Conservation (phyloP, 2,113 vertebrate genomes). For the Spizaetus ornatus region DNA sequence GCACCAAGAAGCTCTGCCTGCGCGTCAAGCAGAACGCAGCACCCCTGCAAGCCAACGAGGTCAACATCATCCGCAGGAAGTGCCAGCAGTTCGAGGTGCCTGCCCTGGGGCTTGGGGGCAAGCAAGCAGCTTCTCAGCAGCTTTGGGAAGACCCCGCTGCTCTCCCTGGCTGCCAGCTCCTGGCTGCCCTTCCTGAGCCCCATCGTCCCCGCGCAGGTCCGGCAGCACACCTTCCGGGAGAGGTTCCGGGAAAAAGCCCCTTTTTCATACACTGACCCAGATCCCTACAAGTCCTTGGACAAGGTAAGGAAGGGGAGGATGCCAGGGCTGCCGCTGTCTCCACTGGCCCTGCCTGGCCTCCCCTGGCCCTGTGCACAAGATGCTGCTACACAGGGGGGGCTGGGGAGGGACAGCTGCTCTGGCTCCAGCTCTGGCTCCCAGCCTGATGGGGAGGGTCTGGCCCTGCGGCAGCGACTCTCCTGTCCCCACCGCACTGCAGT, state of each 20-base stretch:
- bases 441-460: not conserved
- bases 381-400: too few species aligned
- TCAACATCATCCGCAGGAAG: slow-evolving; percentile 59
- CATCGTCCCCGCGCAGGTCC: not conserved
- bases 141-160: rapidly evolving
- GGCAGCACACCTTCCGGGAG: slow-evolving; percentile 69
- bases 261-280: slow-evolving; percentile 44
- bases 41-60: slow-evolving; percentile 72
- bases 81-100: slow-evolving; percentile 76
- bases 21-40: slow-evolving; percentile 64
- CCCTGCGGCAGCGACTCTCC: not conserved
- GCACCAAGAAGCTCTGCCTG: slow-evolving; percentile 73
- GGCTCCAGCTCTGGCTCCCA: not conserved
- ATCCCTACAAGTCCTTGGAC: slow-evolving; percentile 66
- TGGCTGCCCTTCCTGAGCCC: not conserved
- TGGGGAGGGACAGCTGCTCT: not conserved
- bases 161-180: rapidly evolving
- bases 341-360: rapidly evolving
- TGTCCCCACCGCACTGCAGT: rapidly evolving
- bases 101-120: rapidly evolving
- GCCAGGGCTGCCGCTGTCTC: not conserved
- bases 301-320: slow-evolving; percentile 33
- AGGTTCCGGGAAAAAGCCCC: slow-evolving; percentile 66
- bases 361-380: rapidly evolving
- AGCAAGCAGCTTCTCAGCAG: rapidly evolving